Evolutionary conservation across 1,140 invertebrate species (phyloP).

Genomic region (Drosophila tropicalis): DNA sequence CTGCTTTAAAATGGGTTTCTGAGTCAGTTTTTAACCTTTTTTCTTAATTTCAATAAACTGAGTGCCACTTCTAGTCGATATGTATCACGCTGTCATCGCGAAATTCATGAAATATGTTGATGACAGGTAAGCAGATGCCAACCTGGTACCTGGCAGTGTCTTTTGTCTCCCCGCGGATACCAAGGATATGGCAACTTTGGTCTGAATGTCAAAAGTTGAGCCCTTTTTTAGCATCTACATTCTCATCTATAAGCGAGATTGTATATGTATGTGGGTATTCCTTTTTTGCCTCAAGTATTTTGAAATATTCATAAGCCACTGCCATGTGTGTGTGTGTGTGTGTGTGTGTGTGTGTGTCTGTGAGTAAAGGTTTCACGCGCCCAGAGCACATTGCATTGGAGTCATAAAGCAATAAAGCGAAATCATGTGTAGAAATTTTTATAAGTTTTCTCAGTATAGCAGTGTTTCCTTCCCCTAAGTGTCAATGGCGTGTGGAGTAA

Average conservation of each 20-base stretch:
- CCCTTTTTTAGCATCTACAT: background rate
- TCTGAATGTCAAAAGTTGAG: slow-evolving; percentile 54
- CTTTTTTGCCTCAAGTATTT: slow-evolving; percentile 21
- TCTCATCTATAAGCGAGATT: too few relatives aligned
- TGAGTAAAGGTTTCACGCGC: background rate
- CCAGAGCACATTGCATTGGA: slow-evolving; percentile 11
- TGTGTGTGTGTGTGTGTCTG: background rate
- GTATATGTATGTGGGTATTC: background rate
- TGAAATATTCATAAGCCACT: slow-evolving; percentile 55
- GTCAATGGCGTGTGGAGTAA: slow-evolving; percentile 18
- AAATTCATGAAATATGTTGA: slow-evolving; percentile 1
- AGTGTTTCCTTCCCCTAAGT: slow-evolving; percentile 26
- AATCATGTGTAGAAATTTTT: slow-evolving; percentile 64
- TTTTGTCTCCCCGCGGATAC: background rate
- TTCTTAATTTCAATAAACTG: too few relatives aligned
- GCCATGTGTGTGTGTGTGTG: background rate
- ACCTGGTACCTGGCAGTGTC: background rate
- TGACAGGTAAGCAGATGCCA: slow-evolving; percentile 5
- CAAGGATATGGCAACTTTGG: slow-evolving; percentile 29
- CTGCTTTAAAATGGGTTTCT: too few relatives aligned
- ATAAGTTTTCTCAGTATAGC: slow-evolving; percentile 35
- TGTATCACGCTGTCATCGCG: slow-evolving; percentile 3
- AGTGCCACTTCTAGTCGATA: background rate
- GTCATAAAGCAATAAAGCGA: slow-evolving; percentile 64
- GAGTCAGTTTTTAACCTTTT: too few relatives aligned